phyloP scores from a whole-genome alignment of 2,113 vertebrate genomes.

The Callocephalon fimbriatum region DNA sequence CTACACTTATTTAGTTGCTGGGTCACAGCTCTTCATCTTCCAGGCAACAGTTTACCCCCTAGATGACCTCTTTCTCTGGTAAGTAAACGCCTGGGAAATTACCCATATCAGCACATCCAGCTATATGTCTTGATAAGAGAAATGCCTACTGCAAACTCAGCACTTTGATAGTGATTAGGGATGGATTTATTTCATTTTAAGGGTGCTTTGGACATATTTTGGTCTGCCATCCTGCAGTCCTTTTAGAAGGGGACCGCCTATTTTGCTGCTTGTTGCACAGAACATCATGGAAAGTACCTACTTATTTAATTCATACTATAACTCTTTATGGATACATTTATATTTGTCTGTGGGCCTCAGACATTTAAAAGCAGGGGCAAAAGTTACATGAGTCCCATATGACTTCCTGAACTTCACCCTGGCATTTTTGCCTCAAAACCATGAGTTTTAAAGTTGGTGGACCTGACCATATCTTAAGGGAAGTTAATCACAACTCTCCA shows the following conservation, averaged over 20 bases:
- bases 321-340: background rate
- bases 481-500: background rate
- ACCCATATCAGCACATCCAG: background rate
- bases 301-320: background rate
- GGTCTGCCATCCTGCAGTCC: background rate
- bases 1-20: background rate
- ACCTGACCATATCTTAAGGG: background rate
- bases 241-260: background rate
- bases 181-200: constrained; percentile 9
- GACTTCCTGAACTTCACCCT: background rate
- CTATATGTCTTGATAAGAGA: constrained; percentile 23
- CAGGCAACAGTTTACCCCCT: background rate
- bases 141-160: constrained; percentile 27
- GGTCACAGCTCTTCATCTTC: constrained; percentile 21
- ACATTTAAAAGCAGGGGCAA: background rate
- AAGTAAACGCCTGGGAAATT: background rate
- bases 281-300: background rate
- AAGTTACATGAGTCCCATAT: rapidly evolving
- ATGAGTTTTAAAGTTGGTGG: background rate
- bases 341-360: background rate
- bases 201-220: background rate
- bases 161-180: background rate
- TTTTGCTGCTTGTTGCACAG: background rate
- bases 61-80: background rate
- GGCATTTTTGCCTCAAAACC: background rate